These are phyloP conservation scores for Eupleurogrammus muticus DNA, from an alignment of 2,797 vertebrate species.

Conservation along the genomic window DNA sequence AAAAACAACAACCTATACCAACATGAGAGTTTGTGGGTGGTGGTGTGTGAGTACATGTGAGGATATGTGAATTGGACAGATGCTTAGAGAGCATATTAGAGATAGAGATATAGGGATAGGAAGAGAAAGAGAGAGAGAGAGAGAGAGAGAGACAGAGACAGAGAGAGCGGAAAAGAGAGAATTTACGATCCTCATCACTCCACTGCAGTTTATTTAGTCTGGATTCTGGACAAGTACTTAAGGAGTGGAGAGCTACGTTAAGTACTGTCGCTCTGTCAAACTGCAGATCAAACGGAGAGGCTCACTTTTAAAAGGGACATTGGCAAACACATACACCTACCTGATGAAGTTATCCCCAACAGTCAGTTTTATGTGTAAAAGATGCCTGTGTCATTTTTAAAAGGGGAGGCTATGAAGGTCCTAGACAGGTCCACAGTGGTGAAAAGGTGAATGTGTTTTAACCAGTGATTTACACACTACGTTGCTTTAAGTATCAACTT, in stretches of 20 bases:
- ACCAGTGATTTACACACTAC: neutral
- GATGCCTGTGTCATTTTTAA: conserved; percentile 47
- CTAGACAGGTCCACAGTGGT: conserved; percentile 41
- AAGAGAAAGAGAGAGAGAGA: conserved; percentile 44
- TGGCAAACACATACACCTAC: conserved; percentile 66
- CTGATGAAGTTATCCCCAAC: conserved; percentile 45
- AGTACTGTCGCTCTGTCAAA: conserved; percentile 59
- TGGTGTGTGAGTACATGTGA: conserved; percentile 80
- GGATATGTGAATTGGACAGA: conserved; percentile 74
- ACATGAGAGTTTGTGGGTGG: conserved; percentile 82
- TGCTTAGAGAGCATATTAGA: conserved; percentile 67
- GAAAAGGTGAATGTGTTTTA: neutral
- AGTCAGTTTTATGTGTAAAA: conserved; percentile 52
- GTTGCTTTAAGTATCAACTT: neutral
- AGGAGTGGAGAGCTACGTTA: conserved; percentile 56
- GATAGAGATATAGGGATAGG: conserved; percentile 48
- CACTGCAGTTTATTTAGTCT: conserved; percentile 81
- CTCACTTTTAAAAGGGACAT: conserved; percentile 54
- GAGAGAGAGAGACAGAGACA: conserved; percentile 18
- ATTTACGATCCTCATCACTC: conserved; percentile 78
- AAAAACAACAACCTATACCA: conserved; percentile 84
- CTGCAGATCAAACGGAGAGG: conserved; percentile 52
- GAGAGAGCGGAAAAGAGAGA: conserved; percentile 52
- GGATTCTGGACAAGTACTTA: conserved; percentile 66
- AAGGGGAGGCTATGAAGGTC: conserved; percentile 75